Evolutionary conservation across 2,888 invertebrate species (phyloP), one percentile per base, ranked within the genome.

Genomic region (Lycaena phlaeas): DNA sequence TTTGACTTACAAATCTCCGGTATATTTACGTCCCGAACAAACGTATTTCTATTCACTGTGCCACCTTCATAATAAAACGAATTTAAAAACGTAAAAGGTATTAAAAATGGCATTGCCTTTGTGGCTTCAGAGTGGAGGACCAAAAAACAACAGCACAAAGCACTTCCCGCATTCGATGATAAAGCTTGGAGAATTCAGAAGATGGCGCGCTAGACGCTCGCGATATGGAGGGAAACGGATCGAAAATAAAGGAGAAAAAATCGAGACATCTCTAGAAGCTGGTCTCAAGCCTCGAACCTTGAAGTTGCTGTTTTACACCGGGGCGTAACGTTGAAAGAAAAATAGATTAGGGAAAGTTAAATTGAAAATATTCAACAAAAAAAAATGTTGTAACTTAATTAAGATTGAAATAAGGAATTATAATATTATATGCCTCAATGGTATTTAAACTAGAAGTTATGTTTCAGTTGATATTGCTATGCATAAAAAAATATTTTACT

Each of bases 161-260:
- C 54, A 42, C 56, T 57, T 40, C 36, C 41, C 48, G 53, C 59
- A 61, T 62, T 59, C 59, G 61, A 63, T 64, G 61, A 58, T 58
- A 56, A 57, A 62, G 61, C n/a, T n/a, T n/a, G 60, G 72, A 71
- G 75, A 71, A 48, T 44, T 61, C 58, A 51, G 57, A 63, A 75
- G 72, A 68, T 68, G 65, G 67, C 56, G 68, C 64, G 68, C 76
- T 74, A 79, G 82, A 82, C 82, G 70, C 68, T 79, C 65, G 68
- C 49, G 58, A 61, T 69, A 70, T 66, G 67, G 69, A 63, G 70
- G 66, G 62, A 73, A 74, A 67, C 69, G 78, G 72, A 81, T 82
- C 71, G 73, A 78, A 77, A 82, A 81, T 76, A 78, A 64, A 76
- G 59, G 59, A 70, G 68, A 76, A 82, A 79, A 76, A 76, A 78